Conservation (phyloP, 2,797 vertebrate species). For the Phalanger gymnotis region DNA sequence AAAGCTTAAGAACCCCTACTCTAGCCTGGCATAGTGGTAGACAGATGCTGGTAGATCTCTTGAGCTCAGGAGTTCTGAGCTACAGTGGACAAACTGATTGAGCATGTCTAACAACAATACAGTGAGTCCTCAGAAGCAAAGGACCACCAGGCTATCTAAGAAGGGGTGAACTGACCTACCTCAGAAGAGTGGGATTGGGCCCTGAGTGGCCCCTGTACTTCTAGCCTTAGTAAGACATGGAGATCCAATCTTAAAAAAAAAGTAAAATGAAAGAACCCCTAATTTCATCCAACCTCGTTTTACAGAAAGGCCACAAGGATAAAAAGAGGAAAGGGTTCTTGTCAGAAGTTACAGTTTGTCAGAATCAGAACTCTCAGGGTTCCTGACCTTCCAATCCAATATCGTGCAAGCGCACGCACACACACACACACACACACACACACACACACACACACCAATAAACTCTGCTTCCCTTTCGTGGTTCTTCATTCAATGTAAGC, state of each 20-base stretch:
- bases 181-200: not conserved
- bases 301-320: not conserved
- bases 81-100: not conserved
- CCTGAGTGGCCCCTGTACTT: not conserved
- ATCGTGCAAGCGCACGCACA: too few species aligned
- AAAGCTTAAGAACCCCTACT: not conserved
- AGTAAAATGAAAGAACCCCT: not conserved
- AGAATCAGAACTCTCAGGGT: not conserved
- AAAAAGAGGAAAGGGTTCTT: not conserved
- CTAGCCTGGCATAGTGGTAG: not conserved
- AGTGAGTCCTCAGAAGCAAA: not conserved
- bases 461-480: not conserved
- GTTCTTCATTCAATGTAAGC: constrained; percentile 26
- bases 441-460: not conserved
- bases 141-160: not conserved
- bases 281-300: not conserved
- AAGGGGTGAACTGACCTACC: not conserved
- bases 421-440: not conserved
- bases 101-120: not conserved
- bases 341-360: not conserved
- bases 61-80: not conserved
- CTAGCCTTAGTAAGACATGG: not conserved
- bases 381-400: not conserved
- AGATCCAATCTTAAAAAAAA: not conserved
- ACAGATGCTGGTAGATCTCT: not conserved